phyloP scores from a whole-genome alignment of 2,113 vertebrate species.

The Lepisosteus osseus region DNA sequence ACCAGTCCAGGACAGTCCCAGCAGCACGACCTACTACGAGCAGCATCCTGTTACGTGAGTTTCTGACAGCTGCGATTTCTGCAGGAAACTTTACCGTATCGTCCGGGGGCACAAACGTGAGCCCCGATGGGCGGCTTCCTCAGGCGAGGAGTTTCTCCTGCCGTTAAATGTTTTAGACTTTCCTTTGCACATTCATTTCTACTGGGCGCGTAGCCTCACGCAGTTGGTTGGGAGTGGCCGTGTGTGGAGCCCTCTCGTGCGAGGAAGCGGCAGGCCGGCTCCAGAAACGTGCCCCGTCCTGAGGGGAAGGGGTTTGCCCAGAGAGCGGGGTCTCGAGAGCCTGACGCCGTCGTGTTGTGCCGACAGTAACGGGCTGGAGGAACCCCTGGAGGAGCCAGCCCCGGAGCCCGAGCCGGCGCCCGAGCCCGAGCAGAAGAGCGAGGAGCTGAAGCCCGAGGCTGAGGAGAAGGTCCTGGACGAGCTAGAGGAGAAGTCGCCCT shows the following conservation, averaged over 20 bases:
- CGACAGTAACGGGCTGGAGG: conserved; percentile 62
- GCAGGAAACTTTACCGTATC: no score
- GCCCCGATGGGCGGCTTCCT: no score
- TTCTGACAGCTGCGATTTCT: neutral
- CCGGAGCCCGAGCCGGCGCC: conserved; percentile 56
- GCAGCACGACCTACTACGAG: conserved; percentile 69
- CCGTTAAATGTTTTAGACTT: no score
- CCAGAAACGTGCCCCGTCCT: neutral
- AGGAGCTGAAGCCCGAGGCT: conserved; percentile 77
- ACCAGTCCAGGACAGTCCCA: conserved; percentile 73
- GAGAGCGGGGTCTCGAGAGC: neutral
- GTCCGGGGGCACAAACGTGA: no score
- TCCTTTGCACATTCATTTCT: neutral
- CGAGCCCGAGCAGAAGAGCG: conserved; percentile 68
- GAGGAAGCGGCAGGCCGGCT: neutral
- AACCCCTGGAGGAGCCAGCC: conserved; percentile 60
- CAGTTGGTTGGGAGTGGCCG: neutral
- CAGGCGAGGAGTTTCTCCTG: no score
- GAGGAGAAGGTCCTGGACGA: conserved; percentile 87
- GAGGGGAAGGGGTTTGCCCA: neutral
- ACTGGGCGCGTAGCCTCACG: neutral
- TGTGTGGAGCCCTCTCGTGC: no score
- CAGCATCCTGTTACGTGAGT: conserved; percentile 76
- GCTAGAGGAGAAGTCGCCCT: conserved; percentile 83
- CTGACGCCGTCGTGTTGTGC: neutral